phyloP scores from a whole-genome alignment of 2,797 vertebrate genomes.

The Enteromius afrohamiltoni region DNA sequence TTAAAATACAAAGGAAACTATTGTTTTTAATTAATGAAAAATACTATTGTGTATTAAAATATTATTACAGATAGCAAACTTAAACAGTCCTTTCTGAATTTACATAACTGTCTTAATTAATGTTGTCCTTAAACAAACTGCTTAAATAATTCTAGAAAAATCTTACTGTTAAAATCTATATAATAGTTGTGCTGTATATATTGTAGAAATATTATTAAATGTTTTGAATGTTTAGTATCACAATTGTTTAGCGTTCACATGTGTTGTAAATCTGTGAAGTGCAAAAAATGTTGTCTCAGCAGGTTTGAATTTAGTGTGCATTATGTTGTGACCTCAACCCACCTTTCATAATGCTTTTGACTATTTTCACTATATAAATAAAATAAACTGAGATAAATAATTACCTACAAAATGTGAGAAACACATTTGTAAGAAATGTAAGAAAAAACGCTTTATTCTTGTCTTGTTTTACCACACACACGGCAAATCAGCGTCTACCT shows the following conservation, averaged over 20 bases:
- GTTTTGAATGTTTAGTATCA: not conserved
- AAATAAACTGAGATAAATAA: not conserved
- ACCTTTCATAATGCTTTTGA: not conserved
- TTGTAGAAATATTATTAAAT: not conserved
- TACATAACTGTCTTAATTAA: not conserved
- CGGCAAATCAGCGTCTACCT: not conserved
- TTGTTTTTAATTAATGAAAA: not conserved
- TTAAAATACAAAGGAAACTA: constrained; percentile 1
- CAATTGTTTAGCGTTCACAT: not conserved
- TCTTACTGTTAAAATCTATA: not conserved
- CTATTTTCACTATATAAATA: not conserved
- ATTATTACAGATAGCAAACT: not conserved
- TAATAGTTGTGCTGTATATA: not conserved
- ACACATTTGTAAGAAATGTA: not conserved
- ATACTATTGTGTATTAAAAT: no score
- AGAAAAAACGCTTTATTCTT: not conserved
- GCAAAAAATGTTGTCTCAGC: not conserved
- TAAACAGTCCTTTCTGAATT: not conserved
- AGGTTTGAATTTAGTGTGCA: not conserved
- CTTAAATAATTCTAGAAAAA: not conserved
- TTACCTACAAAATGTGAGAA: not conserved
- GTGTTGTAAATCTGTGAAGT: not conserved
- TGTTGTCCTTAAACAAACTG: not conserved
- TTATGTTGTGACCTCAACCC: not conserved
- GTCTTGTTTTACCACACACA: not conserved